These are phyloP conservation scores for Haplochromis vanheusdeni DNA, from an alignment of 2,113 vertebrate species.

Conservation along the genomic window DNA sequence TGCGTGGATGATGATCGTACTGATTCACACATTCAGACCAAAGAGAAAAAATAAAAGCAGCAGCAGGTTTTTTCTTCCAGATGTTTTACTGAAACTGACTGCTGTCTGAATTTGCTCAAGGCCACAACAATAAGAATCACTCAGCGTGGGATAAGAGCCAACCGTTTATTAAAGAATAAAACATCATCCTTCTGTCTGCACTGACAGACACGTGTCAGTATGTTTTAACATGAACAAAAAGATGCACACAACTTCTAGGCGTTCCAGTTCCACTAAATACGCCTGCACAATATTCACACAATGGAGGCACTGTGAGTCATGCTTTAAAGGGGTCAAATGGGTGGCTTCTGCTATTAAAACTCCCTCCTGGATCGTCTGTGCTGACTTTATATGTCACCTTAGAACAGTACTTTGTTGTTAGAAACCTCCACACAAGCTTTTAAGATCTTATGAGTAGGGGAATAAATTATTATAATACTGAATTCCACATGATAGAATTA, in stretches of 20 bases:
- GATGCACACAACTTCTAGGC: neutral
- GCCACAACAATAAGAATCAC: neutral
- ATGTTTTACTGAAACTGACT: neutral
- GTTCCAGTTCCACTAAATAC: neutral
- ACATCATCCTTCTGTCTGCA: neutral
- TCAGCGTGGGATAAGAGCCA: neutral
- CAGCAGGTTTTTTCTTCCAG: conserved; percentile 20
- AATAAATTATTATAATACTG: neutral
- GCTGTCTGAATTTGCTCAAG: conserved; percentile 3
- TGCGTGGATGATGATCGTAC: neutral
- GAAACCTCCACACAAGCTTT: neutral
- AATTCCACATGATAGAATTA: neutral
- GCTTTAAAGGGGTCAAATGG: neutral
- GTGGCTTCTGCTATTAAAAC: neutral
- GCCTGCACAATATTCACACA: conserved; percentile 15
- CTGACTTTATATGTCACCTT: neutral
- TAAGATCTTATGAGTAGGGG: neutral
- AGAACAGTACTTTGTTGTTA: neutral
- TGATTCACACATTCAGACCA: neutral
- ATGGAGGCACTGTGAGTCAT: conserved; percentile 30
- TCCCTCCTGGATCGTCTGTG: neutral
- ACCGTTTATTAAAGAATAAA: neutral
- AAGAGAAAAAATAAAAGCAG: neutral
- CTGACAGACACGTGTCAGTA: neutral
- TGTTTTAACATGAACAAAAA: neutral